Base-by-base conservation (phyloP, 2,888 invertebrate species). In the Habrosyne pyritoides region DNA sequence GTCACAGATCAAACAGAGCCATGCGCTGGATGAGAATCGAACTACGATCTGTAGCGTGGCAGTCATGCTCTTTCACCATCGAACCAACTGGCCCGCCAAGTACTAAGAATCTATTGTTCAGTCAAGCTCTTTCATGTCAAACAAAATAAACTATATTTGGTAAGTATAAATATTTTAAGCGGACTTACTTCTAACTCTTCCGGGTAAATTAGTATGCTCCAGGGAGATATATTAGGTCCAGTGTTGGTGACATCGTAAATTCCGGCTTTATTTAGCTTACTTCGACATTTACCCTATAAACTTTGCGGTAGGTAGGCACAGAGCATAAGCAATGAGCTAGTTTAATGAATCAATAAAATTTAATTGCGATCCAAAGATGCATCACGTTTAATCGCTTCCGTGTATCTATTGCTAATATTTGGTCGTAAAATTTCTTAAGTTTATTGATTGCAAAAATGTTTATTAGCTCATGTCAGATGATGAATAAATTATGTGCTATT, bases 331-430 rank as follows among this genome's bases (percentile, higher is more conserved):
- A 63, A 64, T 63, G 61, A 60, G 67, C 68, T 67, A 73, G 59
- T 77, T 75, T 78, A 74, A 77, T 74, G 72, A 69, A 73, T 71
- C 79, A 67, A 78, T 83, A 79, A 80, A 83, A 55, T 79, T 79
- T 79, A 74, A 82, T 80, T 74, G 73, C 74, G 68, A 75, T 71
- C 67, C 73, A 69, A 74, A 79, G 73, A 76, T 18, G 21, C 49
- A 26, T 26, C 28, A 50, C 71, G 64, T 64, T 63, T 67, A 61
- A 68, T 65, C 58, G 64, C 69, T 69, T 72, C 68, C 69, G 69
- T 56, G 56, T 51, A 62, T 67, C 48, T 55, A 65, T 59, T 53
- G 54, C 52, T 63, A 63, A 56, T 61, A 51, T 59, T 59, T 8
- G 60, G 36, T 53, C 60, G 47, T 65, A 59, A 66, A 66, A 54